Base-by-base conservation (phyloP, 2,113 vertebrate species). In the Delphinus delphis region DNA sequence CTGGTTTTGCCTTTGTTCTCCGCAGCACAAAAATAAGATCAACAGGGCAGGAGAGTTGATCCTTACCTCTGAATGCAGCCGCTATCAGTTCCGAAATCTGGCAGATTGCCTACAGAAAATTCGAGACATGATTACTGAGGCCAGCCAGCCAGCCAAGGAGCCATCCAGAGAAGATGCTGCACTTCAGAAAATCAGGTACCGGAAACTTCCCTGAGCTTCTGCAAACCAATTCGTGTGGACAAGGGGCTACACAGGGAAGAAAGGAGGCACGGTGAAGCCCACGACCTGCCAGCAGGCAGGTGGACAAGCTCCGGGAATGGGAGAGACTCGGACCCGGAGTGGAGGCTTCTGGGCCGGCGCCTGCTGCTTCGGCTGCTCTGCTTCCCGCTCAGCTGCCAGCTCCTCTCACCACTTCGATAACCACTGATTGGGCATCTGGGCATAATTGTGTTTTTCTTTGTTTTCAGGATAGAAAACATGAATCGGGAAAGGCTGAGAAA, bases 61-160 rank as follows among this genome's bases (percentile, higher is more conserved):
- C 2, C 98, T 99, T 74, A 99, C 97, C 5, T 99, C 99, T 0
- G 99, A 99, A 90, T 96, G 98, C 85, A 99, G 99, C 96, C 98
- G 99, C 70, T 99, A 99, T 97, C 99, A 99, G 92, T 99, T 99
- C 96, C 99, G 98, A 71, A 99, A 99, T 90, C 98, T 99, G 68
- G 98, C 98, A 0, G 98, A 99, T 50, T 99, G 99, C 58, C 95
- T 99, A 1, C 98, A 99, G 87, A 99, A 99, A 97, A 99, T 99
- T 98, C 98, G 98, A 15, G 97, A 98, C 93, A 99, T 99, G 90
- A 99, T 99, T 41, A 91, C 97, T 0, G 98, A 99, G 88, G 99
- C 99, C 47, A 99, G 97, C 0, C 97, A 98, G 96, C 98, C 81
- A 33, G 99, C 99, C 13, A 98, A 95, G 11, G 98, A 98, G 65